Base-by-base conservation (phyloP, 2,797 vertebrate species). In the Sorex maritimensis region DNA sequence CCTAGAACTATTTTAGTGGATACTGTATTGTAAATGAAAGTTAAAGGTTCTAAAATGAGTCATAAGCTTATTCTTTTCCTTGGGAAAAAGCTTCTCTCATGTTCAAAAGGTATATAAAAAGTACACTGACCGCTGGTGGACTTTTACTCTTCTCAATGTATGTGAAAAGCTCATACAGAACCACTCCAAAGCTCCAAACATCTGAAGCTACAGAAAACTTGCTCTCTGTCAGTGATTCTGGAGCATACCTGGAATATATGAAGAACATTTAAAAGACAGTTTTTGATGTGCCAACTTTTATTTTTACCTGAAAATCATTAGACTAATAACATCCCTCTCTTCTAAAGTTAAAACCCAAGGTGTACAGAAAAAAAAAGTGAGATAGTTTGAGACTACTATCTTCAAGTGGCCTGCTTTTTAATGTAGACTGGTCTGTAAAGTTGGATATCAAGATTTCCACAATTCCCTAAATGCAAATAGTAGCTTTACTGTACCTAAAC, bases 151-250 rank as follows among this genome's bases (percentile, higher is more conserved):
- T 99, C 97, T 99, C 99, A 68, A 99, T 99, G 93, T 99, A 99
- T 0, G 99, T 99, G 97, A 99, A 99, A 92, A 99, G 99, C 95
- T 99, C 99, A 65, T 99, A 99, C 0, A 99, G 98, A 92, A 99
- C 99, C 1, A 99, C 99, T 41, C 99, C 99, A 77, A 99, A 99
- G 92, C 99, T 99, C 99, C 99, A 99, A 77, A 99, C 98, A 73
- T 99, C 99, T 30, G 99, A 99, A 0, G 99, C 99, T 97, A 99
- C 99, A 10, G 99, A 99, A 98, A 99, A 99, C 97, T 99, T 99
- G 96, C 99, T 99, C 95, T 99, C 99, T 14, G 99, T 99, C 97
- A 99, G 98, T 28, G 99, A 99, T 96, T 99, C 99, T 1, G 99
- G 99, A 77, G 99, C 99, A 14, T 99, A 99, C 99, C 99, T 99